Evolutionary conservation across 2,888 invertebrate genomes (phyloP), one percentile per base, ranked within the genome.

Genomic region (Zhuqinia jingwanae): DNA sequence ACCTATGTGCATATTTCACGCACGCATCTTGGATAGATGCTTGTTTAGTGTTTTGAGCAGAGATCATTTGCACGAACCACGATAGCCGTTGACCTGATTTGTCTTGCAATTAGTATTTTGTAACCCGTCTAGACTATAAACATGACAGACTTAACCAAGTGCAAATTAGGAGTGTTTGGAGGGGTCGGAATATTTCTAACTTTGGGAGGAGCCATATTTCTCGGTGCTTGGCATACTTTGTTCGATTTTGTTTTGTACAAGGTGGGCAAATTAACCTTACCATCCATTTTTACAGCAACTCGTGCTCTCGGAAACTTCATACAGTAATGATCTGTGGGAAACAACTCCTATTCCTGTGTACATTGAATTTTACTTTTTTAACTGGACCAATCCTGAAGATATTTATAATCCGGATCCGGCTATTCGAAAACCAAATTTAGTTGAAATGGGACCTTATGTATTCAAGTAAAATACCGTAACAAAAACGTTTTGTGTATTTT

Each of bases 331-430:
- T 0, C 94, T 96, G 90, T 98, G 97, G 97, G 93, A 94, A 88
- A 95, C 96, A 91, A 95, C 96, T 0, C 97, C 97, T 0, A 95
- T 97, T 87, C 96, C 97, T 0, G 96, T 97, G 94, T 96, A 95
- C 92, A 92, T 97, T 75, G 95, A 95, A 90, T 94, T 96, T 89
- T 94, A 94, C 91, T 92, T 97, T 92, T 97, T 95, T 92, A 96
- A 97, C 92, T 96, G 96, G 94, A 95, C 58, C 36, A 97, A 97
- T 92, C 93, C 95, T 0, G 93, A 95, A 11, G 95, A 95, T n/a
- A 94, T 95, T 2, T 89, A 94, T 2, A 92, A 93, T 0, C 15
- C 73, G 1, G 90, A 94, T 8, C 92, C 93, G 0, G 47, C 80
- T 1, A 45, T 73, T 25, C 79, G 73, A 10, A 90, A 88, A 65